Percentiles rank a stretch among this genome's conserved stretches.
These are phyloP conservation scores for Chloroceryle amazona DNA, from an alignment of 2,797 vertebrate species.

Conservation along the genomic window DNA sequence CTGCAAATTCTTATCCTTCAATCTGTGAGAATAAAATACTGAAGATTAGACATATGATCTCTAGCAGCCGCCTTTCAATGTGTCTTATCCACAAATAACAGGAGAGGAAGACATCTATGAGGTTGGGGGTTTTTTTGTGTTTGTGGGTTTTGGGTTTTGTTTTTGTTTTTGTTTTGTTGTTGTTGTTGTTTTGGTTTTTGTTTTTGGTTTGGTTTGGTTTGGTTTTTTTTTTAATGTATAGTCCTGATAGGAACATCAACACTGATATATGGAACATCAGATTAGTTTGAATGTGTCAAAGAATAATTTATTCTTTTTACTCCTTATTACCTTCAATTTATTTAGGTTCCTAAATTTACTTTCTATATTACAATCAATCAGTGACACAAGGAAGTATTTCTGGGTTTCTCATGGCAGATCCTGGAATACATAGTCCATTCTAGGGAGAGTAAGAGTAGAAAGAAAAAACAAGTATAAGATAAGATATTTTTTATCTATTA, in stretches of 20 bases:
- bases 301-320: background rate
- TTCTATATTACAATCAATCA: background rate
- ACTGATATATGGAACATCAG: background rate
- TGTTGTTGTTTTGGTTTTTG: too few species aligned
- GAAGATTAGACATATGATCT: background rate
- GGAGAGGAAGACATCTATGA: background rate
- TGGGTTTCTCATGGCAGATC: background rate
- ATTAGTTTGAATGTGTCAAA: background rate
- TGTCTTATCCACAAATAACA: background rate
- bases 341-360: background rate
- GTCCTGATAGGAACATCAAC: background rate
- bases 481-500: background rate
- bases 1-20: background rate
- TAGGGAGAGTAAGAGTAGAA: background rate
- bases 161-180: too few species aligned
- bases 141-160: too few species aligned
- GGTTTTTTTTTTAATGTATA: background rate
- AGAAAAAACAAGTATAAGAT: background rate
- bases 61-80: background rate
- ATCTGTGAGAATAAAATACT: background rate
- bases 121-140: too few species aligned
- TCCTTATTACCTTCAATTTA: background rate
- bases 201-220: too few species aligned
- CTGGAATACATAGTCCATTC: background rate
- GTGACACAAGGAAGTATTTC: background rate